Conservation (phyloP, 2,888 invertebrate genomes). For the Tupiocoris notatus region DNA sequence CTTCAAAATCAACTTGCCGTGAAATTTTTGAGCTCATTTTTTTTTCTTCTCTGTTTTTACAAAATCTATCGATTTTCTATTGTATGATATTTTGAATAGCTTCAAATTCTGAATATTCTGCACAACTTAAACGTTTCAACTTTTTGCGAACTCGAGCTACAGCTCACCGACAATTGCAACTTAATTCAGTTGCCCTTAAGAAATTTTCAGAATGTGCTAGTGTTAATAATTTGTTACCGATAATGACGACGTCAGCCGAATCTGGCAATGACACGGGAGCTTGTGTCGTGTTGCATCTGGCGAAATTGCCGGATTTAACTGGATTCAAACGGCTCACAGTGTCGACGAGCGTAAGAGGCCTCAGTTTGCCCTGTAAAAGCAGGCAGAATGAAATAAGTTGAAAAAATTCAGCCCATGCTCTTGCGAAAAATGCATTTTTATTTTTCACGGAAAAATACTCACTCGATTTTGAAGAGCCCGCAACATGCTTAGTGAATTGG, state of each 20-base stretch:
- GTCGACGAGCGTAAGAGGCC: conserved; percentile 11
- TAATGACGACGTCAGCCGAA: conserved; percentile 74
- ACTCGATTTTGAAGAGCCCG: conserved; percentile 12
- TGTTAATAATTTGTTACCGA: conserved; percentile 60
- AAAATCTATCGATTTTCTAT: not conserved
- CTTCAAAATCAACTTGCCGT: too few species aligned
- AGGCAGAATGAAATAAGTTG: not conserved
- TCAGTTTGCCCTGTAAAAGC: conserved; percentile 8
- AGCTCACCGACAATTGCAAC: not conserved
- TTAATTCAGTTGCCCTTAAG: not conserved
- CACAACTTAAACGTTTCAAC: not conserved
- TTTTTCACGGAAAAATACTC: not conserved
- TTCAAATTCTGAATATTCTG: not conserved
- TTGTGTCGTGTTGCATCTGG: conserved; percentile 26
- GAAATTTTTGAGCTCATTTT: not conserved
- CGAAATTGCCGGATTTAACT: not conserved
- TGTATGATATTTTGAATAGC: not conserved
- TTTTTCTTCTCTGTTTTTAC: not conserved
- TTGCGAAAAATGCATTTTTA: too few species aligned
- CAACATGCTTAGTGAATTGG: conserved; percentile 3
- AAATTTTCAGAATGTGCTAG: not conserved
- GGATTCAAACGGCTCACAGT: not conserved
- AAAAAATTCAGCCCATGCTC: conserved; percentile 3
- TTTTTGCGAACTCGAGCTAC: not conserved
- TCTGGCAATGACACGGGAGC: conserved; percentile 53